Evolutionary conservation across 2,888 invertebrate species (phyloP), one percentile per base, ranked within the genome.

Genomic region (Beris morrisii): DNA sequence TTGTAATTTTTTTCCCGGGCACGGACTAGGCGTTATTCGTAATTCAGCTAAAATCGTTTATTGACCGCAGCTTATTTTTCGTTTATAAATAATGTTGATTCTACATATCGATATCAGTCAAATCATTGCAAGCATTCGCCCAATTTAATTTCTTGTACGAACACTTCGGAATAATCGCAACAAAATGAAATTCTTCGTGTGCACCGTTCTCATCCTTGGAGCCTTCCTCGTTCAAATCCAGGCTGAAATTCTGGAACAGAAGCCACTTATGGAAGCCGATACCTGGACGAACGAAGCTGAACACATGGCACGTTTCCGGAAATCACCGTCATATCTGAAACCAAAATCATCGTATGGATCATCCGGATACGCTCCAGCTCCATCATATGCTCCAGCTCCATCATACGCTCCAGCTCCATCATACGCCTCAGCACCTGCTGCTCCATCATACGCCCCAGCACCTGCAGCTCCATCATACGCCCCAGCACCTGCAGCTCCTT

Each of bases 121-220:
- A 13, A 12, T 31, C 22, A 9, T 22, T 61, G 58, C 4, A 22
- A 11, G 30, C 7, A 13, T 48, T 11, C 15, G 6, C 11, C 12
- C 15, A n/a, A 13, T 48, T 31, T 11, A 54, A 54, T 45, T 45
- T 12, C 12, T 56, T 56, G 38, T 22, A 22, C n/a, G n/a, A 46
- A 46, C 46, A 32, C n/a, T 48, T 48, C 48, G 32, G 13, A 54
- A 22, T 44, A 15, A 15, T 13, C 31, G 12, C 55, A 31, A 48
- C 50, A 61, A 12, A 13, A 61, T 61, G 61, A 61, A 50, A 38
- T 52, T 46, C 45, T 38, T 61, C 38, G 13, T 38, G 7, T 61
- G 61, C 50, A 13, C 38, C 46, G 32, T 61, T 9, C 4, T 38
- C 30, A 28, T 61, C 9, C 11, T 61, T 15, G 61, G 38, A 61